A percentile compares a stretch with the other conserved stretches of the same genome.
Conservation (phyloP, 1,140 invertebrate species). For the Helicoverpa zea region DNA sequence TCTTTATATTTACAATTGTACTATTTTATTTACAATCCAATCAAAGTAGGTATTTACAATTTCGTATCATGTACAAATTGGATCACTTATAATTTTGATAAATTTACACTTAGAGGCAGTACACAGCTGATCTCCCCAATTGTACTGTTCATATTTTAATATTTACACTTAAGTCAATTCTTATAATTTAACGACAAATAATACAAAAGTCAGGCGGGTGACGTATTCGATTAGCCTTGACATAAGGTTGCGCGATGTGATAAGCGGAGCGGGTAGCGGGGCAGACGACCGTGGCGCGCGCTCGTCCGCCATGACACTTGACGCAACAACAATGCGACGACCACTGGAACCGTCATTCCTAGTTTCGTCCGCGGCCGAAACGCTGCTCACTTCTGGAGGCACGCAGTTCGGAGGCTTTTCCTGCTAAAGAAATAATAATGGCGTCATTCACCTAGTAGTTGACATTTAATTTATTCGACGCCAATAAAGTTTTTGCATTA, state of each 20-base stretch:
- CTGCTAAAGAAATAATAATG: slow-evolving; percentile 55
- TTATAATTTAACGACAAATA: slow-evolving; percentile 36
- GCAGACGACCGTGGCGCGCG: slow-evolving; percentile 78
- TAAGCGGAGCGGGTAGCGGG: slow-evolving; percentile 58
- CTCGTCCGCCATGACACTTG: slow-evolving; percentile 89
- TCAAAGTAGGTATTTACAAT: slow-evolving; percentile 63
- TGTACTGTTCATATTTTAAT: neutral
- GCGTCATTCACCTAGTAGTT: neutral
- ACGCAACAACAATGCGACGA: slow-evolving; percentile 87
- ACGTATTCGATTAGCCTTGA: slow-evolving; percentile 45
- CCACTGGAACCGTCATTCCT: slow-evolving; percentile 75
- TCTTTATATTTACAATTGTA: slow-evolving; percentile 65
- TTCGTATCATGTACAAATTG: slow-evolving; percentile 63
- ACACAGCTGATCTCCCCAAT: neutral
- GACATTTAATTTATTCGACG: slow-evolving; percentile 13
- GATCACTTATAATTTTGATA: neutral
- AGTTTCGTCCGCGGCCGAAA: slow-evolving; percentile 79
- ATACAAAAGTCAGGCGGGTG: slow-evolving; percentile 18
- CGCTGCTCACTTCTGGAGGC: slow-evolving; percentile 75
- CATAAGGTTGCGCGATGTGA: slow-evolving; percentile 58
- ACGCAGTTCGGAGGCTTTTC: slow-evolving; percentile 73
- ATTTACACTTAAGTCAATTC: slow-evolving; percentile 41
- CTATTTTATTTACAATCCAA: slow-evolving; percentile 66
- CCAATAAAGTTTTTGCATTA: neutral
- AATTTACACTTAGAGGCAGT: neutral